Evolutionary conservation across 1,140 invertebrate species (phyloP).

Genomic region (Nasonia giraulti): DNA sequence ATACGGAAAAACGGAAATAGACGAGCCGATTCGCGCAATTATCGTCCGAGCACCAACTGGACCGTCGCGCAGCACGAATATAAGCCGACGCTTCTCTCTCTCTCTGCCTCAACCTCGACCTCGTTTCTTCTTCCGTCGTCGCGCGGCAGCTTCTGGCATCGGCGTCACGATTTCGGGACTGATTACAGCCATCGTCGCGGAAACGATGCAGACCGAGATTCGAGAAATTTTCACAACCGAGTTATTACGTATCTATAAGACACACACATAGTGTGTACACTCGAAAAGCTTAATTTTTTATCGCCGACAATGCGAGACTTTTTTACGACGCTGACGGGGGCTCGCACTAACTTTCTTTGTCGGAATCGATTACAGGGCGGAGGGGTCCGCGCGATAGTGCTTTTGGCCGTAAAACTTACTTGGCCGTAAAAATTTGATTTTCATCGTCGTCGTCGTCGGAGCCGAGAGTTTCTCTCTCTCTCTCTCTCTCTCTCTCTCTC

Average conservation of each 20-base stretch:
- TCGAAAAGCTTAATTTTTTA: neutral
- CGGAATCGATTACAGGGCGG: neutral
- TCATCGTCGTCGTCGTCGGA: neutral
- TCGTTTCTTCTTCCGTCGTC: slow-evolving; percentile 10
- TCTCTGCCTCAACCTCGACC: neutral
- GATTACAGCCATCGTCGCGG: neutral
- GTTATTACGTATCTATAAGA: too few species aligned
- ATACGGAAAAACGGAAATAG: neutral
- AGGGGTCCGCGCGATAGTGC: neutral
- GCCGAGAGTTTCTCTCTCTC: neutral
- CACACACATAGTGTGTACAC: neutral
- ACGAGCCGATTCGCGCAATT: slow-evolving; percentile 30
- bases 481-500: too few species aligned
- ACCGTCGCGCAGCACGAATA: neutral
- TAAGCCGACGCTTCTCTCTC: neutral
- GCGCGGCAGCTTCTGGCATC: neutral
- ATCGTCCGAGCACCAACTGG: neutral
- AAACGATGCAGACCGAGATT: neutral
- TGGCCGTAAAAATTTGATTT: slow-evolving; percentile 28
- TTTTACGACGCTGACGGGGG: neutral
- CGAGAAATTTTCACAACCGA: neutral
- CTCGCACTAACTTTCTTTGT: neutral
- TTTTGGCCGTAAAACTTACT: slow-evolving; percentile 16
- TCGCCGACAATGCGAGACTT: neutral
- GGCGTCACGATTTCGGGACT: neutral